Percentiles rank a stretch among this genome's conserved stretches.
phyloP scores from a whole-genome alignment of 2,113 vertebrate species.

The Chloropsis hardwickii region DNA sequence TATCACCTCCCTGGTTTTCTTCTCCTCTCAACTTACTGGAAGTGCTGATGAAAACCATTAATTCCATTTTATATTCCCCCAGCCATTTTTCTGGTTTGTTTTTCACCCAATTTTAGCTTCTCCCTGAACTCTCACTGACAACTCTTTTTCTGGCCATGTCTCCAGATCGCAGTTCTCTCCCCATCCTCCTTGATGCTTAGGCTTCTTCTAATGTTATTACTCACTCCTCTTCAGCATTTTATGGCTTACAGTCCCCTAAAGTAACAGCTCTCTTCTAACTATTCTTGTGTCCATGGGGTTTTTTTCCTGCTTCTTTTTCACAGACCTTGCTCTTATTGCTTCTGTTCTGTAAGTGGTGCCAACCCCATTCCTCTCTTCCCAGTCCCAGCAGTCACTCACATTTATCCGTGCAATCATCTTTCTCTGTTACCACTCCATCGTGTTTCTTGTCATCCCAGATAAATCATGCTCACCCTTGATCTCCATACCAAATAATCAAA shows the following conservation, averaged over 20 bases:
- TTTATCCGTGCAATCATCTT: neutral
- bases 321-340: neutral
- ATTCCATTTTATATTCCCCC: neutral
- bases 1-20: neutral
- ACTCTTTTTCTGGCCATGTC: neutral
- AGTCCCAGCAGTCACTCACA: neutral
- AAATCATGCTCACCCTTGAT: neutral
- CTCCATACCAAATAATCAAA: neutral
- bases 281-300: fast-evolving
- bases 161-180: neutral
- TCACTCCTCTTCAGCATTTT: neutral
- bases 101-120: neutral
- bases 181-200: neutral
- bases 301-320: neutral
- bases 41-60: neutral
- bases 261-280: neutral
- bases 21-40: neutral
- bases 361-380: neutral
- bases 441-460: neutral
- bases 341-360: neutral
- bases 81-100: neutral
- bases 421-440: fast-evolving
- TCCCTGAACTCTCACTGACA: neutral
- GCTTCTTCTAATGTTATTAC: neutral
- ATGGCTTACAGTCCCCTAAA: neutral